A percentile compares a stretch with the other conserved stretches of the same genome.
phyloP scores from a whole-genome alignment of 2,113 vertebrate genomes.

The Dicrurus megarhynchus region DNA sequence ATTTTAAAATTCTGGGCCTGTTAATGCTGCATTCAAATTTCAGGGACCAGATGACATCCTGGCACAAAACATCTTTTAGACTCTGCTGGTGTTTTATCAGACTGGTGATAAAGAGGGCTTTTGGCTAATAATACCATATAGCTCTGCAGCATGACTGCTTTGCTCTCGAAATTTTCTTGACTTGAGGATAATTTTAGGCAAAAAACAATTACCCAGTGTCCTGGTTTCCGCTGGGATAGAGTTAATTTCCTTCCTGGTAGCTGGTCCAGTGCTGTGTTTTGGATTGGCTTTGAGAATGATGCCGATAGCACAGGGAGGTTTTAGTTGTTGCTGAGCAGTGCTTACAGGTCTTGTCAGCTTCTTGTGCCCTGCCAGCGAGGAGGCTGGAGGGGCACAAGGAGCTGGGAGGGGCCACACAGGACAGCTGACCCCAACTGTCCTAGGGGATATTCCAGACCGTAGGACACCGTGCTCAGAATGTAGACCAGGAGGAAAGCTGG shows the following conservation, averaged over 20 bases:
- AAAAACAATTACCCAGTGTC: background rate
- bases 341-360: background rate
- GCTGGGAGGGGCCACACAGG: background rate
- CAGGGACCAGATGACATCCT: background rate
- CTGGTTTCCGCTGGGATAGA: background rate
- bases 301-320: background rate
- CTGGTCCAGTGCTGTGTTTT: background rate
- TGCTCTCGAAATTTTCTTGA: background rate
- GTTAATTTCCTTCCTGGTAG: background rate
- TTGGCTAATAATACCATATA: background rate
- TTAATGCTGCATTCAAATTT: background rate
- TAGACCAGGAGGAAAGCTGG: background rate
- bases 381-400: background rate
- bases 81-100: background rate
- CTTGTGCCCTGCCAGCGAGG: rapidly evolving
- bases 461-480: background rate
- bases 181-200: background rate
- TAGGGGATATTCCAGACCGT: background rate
- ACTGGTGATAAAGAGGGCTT: background rate
- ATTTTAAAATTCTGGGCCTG: background rate
- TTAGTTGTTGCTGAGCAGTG: background rate
- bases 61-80: background rate
- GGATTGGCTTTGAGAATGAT: background rate
- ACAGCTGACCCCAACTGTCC: background rate
- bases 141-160: background rate